Conservation (phyloP, 1,140 invertebrate genomes). For the Drosophila bocki region DNA sequence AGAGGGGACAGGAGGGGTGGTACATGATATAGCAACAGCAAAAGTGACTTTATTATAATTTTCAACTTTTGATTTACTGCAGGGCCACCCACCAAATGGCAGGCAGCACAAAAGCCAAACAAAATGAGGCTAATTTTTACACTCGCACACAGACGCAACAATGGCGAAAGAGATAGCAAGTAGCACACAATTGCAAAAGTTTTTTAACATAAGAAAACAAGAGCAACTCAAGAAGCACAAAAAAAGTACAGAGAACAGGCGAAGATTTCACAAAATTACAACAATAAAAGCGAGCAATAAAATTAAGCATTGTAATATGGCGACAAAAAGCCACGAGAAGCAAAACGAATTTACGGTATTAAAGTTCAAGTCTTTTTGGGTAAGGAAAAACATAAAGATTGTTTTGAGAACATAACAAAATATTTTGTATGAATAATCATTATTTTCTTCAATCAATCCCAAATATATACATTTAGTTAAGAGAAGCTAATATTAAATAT, state of each 20-base stretch:
- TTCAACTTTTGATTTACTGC: conserved; percentile 83
- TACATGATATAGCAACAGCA: conserved; percentile 73
- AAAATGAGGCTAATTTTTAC: conserved; percentile 82
- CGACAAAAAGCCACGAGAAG: conserved; percentile 49
- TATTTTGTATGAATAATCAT: neutral
- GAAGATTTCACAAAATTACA: conserved; percentile 75
- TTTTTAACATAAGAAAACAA: conserved; percentile 70
- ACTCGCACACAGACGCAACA: conserved; percentile 41
- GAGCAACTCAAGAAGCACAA: conserved; percentile 13
- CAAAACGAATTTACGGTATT: conserved; percentile 28
- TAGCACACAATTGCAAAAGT: conserved; percentile 77
- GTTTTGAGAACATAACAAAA: too few species aligned
- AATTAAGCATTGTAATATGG: conserved; percentile 82
- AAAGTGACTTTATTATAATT: conserved; percentile 83
- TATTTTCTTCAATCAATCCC: neutral
- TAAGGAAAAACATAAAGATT: neutral
- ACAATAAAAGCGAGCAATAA: conserved; percentile 81
- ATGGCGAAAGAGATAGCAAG: conserved; percentile 61
- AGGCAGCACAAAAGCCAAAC: conserved; percentile 64
- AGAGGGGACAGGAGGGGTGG: neutral
- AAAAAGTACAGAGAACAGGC: conserved; percentile 16
- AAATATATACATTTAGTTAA: neutral
- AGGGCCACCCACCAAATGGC: conserved; percentile 29
- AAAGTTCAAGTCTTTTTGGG: conserved; percentile 6
- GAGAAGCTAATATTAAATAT: neutral